Evolutionary conservation across 2,113 vertebrate genomes (phyloP).

Genomic region (Oceanodroma tethys): DNA sequence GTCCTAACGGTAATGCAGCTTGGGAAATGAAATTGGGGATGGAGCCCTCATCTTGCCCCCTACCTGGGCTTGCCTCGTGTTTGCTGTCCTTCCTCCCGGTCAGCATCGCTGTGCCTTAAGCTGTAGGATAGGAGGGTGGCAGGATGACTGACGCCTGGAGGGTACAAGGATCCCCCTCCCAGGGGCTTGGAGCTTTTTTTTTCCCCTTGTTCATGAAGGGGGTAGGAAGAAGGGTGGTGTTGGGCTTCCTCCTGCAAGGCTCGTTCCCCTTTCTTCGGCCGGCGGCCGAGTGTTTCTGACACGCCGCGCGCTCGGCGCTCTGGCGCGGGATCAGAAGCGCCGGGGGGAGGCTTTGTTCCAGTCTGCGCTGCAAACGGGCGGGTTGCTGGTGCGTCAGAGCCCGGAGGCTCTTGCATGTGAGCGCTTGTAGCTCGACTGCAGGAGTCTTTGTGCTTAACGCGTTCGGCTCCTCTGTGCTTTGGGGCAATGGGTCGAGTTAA

Average conservation of each 20-base stretch:
- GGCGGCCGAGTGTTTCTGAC: neutral
- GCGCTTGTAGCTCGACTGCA: neutral
- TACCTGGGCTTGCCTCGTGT: neutral
- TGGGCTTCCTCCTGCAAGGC: neutral
- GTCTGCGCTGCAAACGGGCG: neutral
- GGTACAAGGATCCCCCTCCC: neutral
- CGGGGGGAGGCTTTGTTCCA: neutral
- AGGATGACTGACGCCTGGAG: too few species aligned
- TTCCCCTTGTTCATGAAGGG: neutral
- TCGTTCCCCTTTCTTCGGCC: neutral
- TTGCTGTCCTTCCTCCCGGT: neutral
- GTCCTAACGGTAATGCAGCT: neutral
- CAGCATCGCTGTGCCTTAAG: neutral
- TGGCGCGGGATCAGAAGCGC: neutral
- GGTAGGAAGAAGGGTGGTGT: neutral
- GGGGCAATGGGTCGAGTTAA: neutral
- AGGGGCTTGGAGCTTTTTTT: neutral
- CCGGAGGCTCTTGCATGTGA: neutral
- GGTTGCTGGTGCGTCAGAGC: neutral
- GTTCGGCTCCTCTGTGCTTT: neutral
- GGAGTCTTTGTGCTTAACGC: neutral
- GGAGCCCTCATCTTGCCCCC: neutral
- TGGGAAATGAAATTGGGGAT: neutral
- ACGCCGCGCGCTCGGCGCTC: accelerated
- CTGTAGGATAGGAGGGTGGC: neutral